Evolutionary conservation across 2,888 invertebrate genomes (phyloP).

Genomic region (Mesochorus sp.): DNA sequence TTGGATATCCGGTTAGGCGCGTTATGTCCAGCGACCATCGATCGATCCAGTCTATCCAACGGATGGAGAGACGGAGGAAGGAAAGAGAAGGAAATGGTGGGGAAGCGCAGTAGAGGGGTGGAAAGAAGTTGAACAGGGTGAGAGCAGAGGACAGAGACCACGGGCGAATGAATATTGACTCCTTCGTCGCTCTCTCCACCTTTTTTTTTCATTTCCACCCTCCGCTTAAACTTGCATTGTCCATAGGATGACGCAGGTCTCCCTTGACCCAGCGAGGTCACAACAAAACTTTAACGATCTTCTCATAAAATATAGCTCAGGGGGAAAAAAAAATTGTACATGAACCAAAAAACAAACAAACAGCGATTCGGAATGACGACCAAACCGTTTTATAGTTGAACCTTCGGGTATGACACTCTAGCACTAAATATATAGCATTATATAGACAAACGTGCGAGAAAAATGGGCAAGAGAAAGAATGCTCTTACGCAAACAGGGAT

Average conservation of each 20-base stretch:
- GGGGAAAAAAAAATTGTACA: background rate
- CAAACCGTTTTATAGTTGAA: conserved; percentile 2
- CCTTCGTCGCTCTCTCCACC: background rate
- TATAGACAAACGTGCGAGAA: background rate
- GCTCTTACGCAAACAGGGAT: background rate
- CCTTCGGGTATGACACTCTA: background rate
- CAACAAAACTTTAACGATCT: conserved; percentile 6
- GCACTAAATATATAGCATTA: background rate
- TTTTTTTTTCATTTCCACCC: background rate
- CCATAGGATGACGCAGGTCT: conserved; percentile 9
- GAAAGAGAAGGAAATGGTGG: no score
- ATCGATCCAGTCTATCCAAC: conserved; percentile 27
- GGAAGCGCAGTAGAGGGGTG: no score
- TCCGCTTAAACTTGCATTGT: background rate
- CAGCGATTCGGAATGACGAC: background rate
- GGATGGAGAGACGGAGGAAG: background rate
- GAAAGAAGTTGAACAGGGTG: background rate
- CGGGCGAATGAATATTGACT: conserved; percentile 47
- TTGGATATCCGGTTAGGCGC: conserved; percentile 4
- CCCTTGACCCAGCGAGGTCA: conserved; percentile 24
- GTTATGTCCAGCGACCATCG: conserved; percentile 14
- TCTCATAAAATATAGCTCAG: conserved; percentile 1
- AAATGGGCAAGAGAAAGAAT: background rate
- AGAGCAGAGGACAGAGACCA: conserved; percentile 21
- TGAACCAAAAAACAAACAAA: background rate